phyloP scores from a whole-genome alignment of 1,140 invertebrate genomes.

The Sinonovacula constricta region DNA sequence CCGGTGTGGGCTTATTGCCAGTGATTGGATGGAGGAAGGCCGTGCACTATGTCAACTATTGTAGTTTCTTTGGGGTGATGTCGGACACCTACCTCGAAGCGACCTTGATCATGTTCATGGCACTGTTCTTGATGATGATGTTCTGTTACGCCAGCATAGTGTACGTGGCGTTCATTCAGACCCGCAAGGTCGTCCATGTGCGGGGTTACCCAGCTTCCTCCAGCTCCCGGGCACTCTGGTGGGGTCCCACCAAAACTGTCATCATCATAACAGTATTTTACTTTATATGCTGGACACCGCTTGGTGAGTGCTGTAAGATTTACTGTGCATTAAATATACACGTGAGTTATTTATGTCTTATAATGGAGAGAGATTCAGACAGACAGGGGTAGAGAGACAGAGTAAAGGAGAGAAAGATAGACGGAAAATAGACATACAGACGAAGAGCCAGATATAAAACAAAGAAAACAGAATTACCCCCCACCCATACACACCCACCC shows the following conservation, averaged over 20 bases:
- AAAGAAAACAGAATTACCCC: no score
- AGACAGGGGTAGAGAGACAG: background rate
- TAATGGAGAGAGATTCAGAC: no score
- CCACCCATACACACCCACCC: no score
- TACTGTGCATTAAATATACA: no score
- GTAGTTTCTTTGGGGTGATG: slow-evolving; percentile 15
- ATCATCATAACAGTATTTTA: slow-evolving; percentile 6
- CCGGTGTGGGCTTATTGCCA: background rate
- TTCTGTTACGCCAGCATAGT: slow-evolving; percentile 12
- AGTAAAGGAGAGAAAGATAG: no score
- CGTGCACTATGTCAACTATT: background rate
- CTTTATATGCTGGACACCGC: slow-evolving; percentile 12
- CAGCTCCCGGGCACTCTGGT: background rate
- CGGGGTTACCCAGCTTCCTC: background rate
- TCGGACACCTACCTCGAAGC: background rate
- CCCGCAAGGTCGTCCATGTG: background rate
- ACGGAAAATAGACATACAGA: no score
- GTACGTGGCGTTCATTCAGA: background rate
- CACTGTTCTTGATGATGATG: background rate
- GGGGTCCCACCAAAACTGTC: slow-evolving; percentile 22
- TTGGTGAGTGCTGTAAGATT: slow-evolving; percentile 10
- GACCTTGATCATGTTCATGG: background rate
- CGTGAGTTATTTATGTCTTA: no score
- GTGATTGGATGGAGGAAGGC: slow-evolving; percentile 1
- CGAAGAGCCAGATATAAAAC: no score